phyloP scores from a whole-genome alignment of 2,888 invertebrate genomes.

The Cephus spinipes region DNA sequence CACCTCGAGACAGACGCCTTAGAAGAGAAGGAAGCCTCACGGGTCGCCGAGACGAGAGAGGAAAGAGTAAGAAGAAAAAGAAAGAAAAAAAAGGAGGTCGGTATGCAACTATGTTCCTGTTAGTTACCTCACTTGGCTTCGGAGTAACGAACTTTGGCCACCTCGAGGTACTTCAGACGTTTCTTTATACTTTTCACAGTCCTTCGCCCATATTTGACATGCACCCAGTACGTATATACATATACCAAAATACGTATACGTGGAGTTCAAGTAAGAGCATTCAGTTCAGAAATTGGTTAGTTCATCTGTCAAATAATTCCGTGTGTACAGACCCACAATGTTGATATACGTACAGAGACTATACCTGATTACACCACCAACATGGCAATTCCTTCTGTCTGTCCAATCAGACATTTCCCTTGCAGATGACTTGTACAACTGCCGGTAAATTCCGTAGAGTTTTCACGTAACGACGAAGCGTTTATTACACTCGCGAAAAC shows the following conservation, averaged over 20 bases:
- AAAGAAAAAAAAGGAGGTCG: neutral
- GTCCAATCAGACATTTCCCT: neutral
- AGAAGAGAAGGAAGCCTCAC: neutral
- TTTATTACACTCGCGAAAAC: neutral
- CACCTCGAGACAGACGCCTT: neutral
- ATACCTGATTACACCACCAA: neutral
- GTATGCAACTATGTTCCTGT: neutral
- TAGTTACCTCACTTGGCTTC: neutral
- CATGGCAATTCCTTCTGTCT: neutral
- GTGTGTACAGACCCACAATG: neutral
- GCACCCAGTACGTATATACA: neutral
- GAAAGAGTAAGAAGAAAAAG: conserved; percentile 19
- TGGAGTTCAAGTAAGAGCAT: neutral
- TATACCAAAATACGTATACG: neutral
- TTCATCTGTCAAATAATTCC: neutral
- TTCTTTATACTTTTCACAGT: neutral
- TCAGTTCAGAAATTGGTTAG: neutral
- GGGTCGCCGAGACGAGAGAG: conserved; percentile 1
- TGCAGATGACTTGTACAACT: neutral
- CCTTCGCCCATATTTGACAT: neutral
- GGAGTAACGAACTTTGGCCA: neutral
- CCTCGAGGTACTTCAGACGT: neutral
- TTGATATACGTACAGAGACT: neutral
- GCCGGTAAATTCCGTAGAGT: neutral
- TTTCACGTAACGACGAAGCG: neutral